phyloP scores from a whole-genome alignment of 2,113 vertebrate genomes.

The Siniperca knerii region DNA sequence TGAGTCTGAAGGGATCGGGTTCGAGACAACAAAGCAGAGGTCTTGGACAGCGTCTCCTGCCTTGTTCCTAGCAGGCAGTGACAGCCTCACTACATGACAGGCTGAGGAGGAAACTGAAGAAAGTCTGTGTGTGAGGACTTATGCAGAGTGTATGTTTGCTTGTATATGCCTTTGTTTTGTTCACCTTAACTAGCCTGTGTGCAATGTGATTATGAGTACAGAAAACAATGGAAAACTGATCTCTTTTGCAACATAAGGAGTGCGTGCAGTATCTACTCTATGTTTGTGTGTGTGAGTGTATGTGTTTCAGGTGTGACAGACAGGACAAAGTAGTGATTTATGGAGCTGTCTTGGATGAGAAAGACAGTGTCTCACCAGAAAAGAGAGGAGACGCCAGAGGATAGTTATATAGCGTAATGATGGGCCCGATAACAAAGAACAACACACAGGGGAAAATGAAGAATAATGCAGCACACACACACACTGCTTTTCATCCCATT shows the following conservation, averaged over 20 bases:
- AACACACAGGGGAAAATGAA: constrained; percentile 51
- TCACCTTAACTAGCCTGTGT: constrained; percentile 48
- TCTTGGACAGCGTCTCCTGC: constrained; percentile 68
- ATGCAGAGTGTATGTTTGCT: neutral
- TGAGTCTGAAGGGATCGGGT: constrained; percentile 70
- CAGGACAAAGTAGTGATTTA: constrained; percentile 71
- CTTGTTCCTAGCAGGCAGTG: constrained; percentile 65
- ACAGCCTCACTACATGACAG: constrained; percentile 65
- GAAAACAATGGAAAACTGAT: constrained; percentile 34
- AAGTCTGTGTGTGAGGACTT: constrained; percentile 9
- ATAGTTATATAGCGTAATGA: constrained; percentile 52
- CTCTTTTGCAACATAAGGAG: constrained; percentile 16
- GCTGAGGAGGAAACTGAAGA: constrained; percentile 21
- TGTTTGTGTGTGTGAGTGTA: constrained; percentile 1
- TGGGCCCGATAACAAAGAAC: constrained; percentile 55
- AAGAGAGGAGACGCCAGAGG: constrained; percentile 64
- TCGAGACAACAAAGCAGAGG: constrained; percentile 76
- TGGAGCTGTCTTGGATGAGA: constrained; percentile 59
- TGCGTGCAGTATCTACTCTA: constrained; percentile 9
- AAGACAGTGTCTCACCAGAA: constrained; percentile 60
- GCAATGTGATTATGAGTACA: constrained; percentile 21
- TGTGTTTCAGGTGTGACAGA: constrained; percentile 62
- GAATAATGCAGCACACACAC: constrained; percentile 60
- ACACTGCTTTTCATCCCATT: constrained; percentile 61
- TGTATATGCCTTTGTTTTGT: constrained; percentile 23